phyloP scores from a whole-genome alignment of 1,140 invertebrate genomes.

The Teleopsis dalmanni region DNA sequence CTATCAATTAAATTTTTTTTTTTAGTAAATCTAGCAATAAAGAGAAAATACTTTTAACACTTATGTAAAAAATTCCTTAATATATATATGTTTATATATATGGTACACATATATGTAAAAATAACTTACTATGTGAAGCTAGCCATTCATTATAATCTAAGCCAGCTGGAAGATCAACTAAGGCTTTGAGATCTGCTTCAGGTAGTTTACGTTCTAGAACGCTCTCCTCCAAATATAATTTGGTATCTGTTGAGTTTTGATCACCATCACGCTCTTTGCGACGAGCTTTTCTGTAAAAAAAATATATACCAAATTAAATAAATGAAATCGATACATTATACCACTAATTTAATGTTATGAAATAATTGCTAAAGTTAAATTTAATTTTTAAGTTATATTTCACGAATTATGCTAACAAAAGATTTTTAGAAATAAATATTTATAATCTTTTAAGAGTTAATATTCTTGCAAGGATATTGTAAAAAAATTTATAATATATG shows the following conservation, averaged over 20 bases:
- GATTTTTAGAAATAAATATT: no score
- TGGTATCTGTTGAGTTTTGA: slow-evolving; percentile 74
- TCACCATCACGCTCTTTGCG: slow-evolving; percentile 90
- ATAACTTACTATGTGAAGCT: slow-evolving; percentile 86
- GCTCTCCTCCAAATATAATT: slow-evolving; percentile 90
- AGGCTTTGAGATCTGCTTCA: slow-evolving; percentile 83
- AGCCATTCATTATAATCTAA: slow-evolving; percentile 98
- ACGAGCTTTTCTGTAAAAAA: slow-evolving; percentile 81
- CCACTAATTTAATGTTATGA: no score
- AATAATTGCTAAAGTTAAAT: no score
- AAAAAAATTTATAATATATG: no score
- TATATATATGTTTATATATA: background rate
- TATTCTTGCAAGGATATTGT: no score
- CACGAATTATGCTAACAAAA: no score
- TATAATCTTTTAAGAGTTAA: no score
- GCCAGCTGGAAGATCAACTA: slow-evolving; percentile 87
- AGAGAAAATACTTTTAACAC: no score
- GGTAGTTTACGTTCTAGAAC: slow-evolving; percentile 86
- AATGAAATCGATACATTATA: slow-evolving; percentile 5
- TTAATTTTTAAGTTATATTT: no score
- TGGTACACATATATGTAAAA: background rate
- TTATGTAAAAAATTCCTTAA: no score
- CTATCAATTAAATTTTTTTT: no score
- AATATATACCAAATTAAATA: slow-evolving; percentile 7
- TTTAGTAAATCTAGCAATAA: no score